Percentiles rank a stretch among this genome's conserved stretches.
phyloP scores from a whole-genome alignment of 1,140 invertebrate genomes.

The Bombus balteatus region DNA sequence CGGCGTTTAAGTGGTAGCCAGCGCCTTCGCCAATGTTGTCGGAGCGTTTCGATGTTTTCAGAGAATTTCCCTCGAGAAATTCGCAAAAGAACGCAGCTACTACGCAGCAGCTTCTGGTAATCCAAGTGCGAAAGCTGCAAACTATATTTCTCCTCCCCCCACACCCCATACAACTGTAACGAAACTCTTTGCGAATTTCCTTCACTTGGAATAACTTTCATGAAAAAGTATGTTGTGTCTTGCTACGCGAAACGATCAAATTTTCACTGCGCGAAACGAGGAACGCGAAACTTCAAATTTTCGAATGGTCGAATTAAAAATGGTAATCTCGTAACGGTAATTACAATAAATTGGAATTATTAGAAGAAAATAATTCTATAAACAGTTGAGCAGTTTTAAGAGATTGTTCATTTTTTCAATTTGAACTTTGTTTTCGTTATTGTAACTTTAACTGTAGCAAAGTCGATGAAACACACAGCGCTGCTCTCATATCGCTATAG shows the following conservation, averaged over 20 bases:
- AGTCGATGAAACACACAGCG: no score
- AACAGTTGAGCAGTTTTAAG: no score
- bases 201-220: neutral
- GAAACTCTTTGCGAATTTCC: neutral
- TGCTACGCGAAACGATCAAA: neutral
- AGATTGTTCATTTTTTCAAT: no score
- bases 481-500: no score
- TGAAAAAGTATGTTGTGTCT: neutral
- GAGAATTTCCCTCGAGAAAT: constrained; percentile 25
- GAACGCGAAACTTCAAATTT: neutral
- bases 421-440: no score
- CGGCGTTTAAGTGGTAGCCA: neutral
- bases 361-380: no score
- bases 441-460: no score
- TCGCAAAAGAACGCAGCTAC: constrained; percentile 8
- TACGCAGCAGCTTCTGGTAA: constrained; percentile 4
- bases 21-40: neutral
- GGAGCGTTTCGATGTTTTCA: neutral
- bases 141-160: neutral
- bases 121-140: neutral
- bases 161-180: neutral
- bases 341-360: no score
- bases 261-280: neutral
- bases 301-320: neutral
- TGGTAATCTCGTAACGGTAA: no score